Evolutionary conservation across 2,113 vertebrate genomes (phyloP).

Genomic region (Ophiodon elongatus): DNA sequence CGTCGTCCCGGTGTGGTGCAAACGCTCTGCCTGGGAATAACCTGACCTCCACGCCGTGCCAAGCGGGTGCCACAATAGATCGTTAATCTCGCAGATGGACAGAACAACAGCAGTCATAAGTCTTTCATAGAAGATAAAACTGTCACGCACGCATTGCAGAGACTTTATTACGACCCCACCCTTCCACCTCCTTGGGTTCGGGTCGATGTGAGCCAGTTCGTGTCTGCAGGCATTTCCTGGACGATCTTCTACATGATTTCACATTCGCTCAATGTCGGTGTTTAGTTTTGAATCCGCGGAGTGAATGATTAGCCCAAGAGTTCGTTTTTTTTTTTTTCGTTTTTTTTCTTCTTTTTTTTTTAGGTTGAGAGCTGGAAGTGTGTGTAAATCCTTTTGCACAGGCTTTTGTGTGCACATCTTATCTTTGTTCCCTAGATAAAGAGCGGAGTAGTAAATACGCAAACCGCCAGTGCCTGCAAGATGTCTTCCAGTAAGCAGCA

Average conservation of each 20-base stretch:
- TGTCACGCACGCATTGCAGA: background rate
- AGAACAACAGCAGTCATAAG: background rate
- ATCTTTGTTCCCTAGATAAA: slow-evolving; percentile 73
- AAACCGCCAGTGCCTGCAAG: slow-evolving; percentile 72
- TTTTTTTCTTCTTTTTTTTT: slow-evolving; percentile 56
- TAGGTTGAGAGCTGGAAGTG: slow-evolving; percentile 35
- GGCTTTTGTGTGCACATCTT: slow-evolving; percentile 69
- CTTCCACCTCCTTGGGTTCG: fast-evolving
- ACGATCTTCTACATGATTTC: slow-evolving; percentile 49
- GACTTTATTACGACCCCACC: background rate
- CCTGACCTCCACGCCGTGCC: background rate
- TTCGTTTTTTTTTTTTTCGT: slow-evolving; percentile 47
- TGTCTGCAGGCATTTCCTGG: slow-evolving; percentile 60
- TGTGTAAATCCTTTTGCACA: slow-evolving; percentile 46
- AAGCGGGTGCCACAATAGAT: background rate
- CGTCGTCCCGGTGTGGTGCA: background rate
- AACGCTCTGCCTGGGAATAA: background rate
- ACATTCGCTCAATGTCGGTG: slow-evolving; percentile 29
- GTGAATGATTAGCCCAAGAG: slow-evolving; percentile 72
- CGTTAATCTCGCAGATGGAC: background rate
- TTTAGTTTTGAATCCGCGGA: slow-evolving; percentile 35
- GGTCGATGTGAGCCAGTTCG: background rate
- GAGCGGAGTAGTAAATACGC: slow-evolving; percentile 61
- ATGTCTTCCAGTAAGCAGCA: slow-evolving; percentile 55
- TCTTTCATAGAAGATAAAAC: background rate